Base-by-base conservation (phyloP, 2,797 vertebrate species). In the Threskiornis aethiopicus region DNA sequence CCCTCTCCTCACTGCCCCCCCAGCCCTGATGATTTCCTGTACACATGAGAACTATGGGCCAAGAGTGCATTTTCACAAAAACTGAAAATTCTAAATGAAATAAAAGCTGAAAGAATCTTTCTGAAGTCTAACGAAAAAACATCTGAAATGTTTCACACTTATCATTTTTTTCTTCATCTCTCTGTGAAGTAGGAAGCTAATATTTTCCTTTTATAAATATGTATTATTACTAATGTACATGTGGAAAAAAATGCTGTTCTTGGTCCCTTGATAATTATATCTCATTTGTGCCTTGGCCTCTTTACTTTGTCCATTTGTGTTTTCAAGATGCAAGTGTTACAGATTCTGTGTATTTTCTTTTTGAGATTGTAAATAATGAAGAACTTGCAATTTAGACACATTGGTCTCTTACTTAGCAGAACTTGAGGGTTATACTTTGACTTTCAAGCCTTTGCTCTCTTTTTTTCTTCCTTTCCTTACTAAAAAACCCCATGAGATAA, bases 21-120 rank as follows among this genome's bases (percentile, higher is more conserved):
- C 6, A 14, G 2, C 11, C 14, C 1, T 0, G 0, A 8, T 15
- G 22, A 20, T 64, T 80, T 87, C 6, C 19, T 44, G 16, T 51
- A 33, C 14, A 26, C 3, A 6, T 11, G 9, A 67, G 21, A 70
- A 75, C 10, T 75, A 9, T 41, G 9, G 19, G 8, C 4, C 29
- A 49, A 76, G 33, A 67, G 54, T 55, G 4, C 6, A 14, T 55
- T 77, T 84, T 29, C 19, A 72, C 15, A 59, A 42, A 87, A 67
- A 4, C 5, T 42, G 4, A 69, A 90, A 55, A 49, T 10, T 2
- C 4, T 31, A 72, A 46, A 70, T 28, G 3, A 80, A 87, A 72
- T 64, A 26, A 81, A 64, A 80, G 3, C 7, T 24, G 6, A 52
- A 76, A 44, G 0, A 37, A 47, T 21, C 1, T 4, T 49, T 31